Base-by-base conservation (phyloP, 2,797 vertebrate species). In the Darevskia nairensis region DNA sequence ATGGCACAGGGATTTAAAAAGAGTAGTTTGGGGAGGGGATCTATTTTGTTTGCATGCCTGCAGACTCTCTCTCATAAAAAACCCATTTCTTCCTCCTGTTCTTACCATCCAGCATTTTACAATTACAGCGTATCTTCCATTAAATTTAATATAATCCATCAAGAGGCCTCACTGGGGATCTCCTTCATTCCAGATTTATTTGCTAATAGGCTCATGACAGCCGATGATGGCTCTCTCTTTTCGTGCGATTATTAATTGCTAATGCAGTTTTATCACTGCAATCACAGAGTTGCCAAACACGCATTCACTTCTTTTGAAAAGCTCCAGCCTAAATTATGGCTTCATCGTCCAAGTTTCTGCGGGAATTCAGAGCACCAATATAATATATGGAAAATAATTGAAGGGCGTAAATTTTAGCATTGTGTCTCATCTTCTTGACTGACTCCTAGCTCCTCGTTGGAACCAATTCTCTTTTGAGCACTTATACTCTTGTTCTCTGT, bases 131-230 rank as follows among this genome's bases (percentile, higher is more conserved):
- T 92, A 89, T 89, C 80, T 94, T 93, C 86, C 87, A 94, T 94
- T 95, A 94, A 92, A 94, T 96, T 95, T 96, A 95, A 94, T 94
- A 93, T 89, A 93, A 96, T 95, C 92, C 95, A 95, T 95, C 95
- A 96, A 93, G 90, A 90, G 88, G 90, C 91, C 93, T 96, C 94
- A 89, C 84, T 94, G 93, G 94, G 94, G 90, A 89, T 92, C 94
- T 92, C 93, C 94, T 96, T 96, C 95, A 95, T 91, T 95, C 88
- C 95, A 92, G 87, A 95, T 94, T 95, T 96, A 95, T 96, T 95
- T 95, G 84, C 88, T 95, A 96, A 95, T 95, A 95, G 88, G 94
- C 94, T 95, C 86, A 87, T 13, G 84, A 90, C 94, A 93, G 92
- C 86, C 94, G 89, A 94, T 89, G 90, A 95, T 93, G 90, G 91